A percentile compares a stretch with the other conserved stretches of the same genome.
Conservation (phyloP, 2,113 vertebrate species). For the Oxygymnocypris stewartii region DNA sequence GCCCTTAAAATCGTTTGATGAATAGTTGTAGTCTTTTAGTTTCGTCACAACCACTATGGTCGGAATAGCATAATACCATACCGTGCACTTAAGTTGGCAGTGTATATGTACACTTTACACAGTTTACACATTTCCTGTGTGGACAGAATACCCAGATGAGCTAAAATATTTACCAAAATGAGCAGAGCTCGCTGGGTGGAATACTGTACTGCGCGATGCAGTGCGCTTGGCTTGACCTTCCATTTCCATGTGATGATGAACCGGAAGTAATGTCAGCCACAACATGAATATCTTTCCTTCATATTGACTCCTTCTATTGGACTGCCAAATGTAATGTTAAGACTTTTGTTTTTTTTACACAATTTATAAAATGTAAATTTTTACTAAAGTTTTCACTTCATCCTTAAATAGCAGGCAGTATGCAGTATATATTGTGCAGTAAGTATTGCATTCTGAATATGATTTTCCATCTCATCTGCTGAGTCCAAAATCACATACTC, state of each 20-base stretch:
- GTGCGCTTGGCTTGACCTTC: not conserved
- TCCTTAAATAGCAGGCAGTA: not conserved
- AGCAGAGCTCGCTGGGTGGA: not conserved
- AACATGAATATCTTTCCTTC: not conserved
- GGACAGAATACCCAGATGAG: not conserved
- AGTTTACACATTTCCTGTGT: not conserved
- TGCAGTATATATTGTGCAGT: not conserved
- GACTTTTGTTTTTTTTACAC: not conserved
- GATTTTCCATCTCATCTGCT: not conserved
- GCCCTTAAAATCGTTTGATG: not conserved
- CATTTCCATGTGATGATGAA: not conserved
- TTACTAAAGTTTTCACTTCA: not conserved
- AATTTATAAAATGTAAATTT: not conserved
- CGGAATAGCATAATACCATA: not conserved
- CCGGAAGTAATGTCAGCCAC: not conserved
- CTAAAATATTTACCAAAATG: not conserved
- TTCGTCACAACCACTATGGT: not conserved
- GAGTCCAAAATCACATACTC: not conserved
- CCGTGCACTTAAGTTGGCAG: not conserved
- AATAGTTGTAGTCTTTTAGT: not conserved
- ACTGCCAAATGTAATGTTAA: not conserved
- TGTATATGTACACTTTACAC: not conserved
- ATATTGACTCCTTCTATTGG: not conserved
- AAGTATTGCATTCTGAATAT: not conserved
- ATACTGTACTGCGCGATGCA: not conserved